A percentile compares a stretch with the other conserved stretches of the same genome.
phyloP scores from a whole-genome alignment of 2,888 invertebrate genomes.

The Sympetrum striolatum region DNA sequence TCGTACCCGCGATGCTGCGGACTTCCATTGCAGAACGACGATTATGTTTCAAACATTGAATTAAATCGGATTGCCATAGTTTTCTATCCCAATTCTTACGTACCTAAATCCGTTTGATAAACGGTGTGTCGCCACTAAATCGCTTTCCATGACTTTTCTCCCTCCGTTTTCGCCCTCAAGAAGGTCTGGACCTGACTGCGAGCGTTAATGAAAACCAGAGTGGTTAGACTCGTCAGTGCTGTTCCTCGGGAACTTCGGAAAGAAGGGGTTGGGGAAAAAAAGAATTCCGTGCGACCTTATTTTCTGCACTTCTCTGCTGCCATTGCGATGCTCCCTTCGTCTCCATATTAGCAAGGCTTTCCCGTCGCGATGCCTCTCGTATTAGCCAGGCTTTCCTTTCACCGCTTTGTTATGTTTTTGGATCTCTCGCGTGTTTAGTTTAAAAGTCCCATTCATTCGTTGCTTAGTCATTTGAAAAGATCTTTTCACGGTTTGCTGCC shows the following conservation, averaged over 20 bases:
- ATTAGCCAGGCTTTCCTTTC: background rate
- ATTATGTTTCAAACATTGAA: too few species aligned
- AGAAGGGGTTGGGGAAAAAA: background rate
- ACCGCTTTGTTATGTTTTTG: background rate
- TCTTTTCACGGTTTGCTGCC: background rate
- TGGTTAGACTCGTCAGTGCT: background rate
- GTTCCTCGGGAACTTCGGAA: background rate
- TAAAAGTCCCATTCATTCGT: background rate
- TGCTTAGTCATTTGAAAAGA: background rate
- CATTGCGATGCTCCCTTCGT: background rate
- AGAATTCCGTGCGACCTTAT: background rate
- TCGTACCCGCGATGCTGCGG: too few species aligned
- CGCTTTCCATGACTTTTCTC: background rate
- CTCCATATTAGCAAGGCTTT: background rate
- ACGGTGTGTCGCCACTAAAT: background rate
- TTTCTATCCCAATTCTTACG: background rate
- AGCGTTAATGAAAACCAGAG: conserved; percentile 32
- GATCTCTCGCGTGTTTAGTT: background rate
- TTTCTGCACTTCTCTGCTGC: background rate
- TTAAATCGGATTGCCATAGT: background rate
- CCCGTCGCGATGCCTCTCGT: background rate
- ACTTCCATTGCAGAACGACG: too few species aligned
- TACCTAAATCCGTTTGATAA: background rate
- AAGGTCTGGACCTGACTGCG: background rate
- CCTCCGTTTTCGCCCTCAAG: background rate